Base-by-base conservation (phyloP, 2,888 invertebrate species). In the Spodoptera picta region DNA sequence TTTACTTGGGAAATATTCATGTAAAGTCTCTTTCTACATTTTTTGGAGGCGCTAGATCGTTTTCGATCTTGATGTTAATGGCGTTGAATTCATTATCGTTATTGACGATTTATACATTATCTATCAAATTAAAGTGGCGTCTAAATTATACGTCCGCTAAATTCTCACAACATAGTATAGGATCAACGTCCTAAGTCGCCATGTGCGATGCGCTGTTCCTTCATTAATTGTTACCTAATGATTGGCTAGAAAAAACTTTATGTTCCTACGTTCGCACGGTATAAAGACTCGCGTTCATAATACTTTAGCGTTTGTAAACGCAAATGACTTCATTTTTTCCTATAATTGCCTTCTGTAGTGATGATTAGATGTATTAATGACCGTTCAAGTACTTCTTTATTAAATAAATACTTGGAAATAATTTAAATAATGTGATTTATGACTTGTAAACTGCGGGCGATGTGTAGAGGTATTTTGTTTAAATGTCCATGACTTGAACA, bases 141-240 rank as follows among this genome's bases (percentile, higher is more conserved):
- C 44, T 60, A 57, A 50, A 48, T 43, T 63, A 60, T 64, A 57
- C 24, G 41, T 24, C 55, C 78, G 84, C 80, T 73, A 14, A 53
- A 14, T 73, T 75, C 81, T 79, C 68, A 67, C 78, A 60, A 65
- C 80, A 82, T 77, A 64, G 46, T 63, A 67, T 61, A 65, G 78
- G 79, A 85, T 81, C 83, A 83, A 83, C 60, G 83, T 80, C 81
- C 84, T 79, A 72, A 81, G 83, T 80, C 77, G 63, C 82, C 78
- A 81, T 82, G 76, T 80, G 82, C 83, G 84, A 78, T 82, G 81
- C 81, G 79, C 80, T 77, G 71, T 78, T 80, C 75, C 79, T 83
- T 79, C 83, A 84, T 87, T 90, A 90, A 90, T 90, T 91, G 88
- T 89, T 83, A 80, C 82, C 84, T 89, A 90, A 91, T 90, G 88